Percentiles rank a stretch among this genome's conserved stretches.
These are phyloP conservation scores for Sapajus apella DNA, from an alignment of 2,113 vertebrate species.

Conservation along the genomic window DNA sequence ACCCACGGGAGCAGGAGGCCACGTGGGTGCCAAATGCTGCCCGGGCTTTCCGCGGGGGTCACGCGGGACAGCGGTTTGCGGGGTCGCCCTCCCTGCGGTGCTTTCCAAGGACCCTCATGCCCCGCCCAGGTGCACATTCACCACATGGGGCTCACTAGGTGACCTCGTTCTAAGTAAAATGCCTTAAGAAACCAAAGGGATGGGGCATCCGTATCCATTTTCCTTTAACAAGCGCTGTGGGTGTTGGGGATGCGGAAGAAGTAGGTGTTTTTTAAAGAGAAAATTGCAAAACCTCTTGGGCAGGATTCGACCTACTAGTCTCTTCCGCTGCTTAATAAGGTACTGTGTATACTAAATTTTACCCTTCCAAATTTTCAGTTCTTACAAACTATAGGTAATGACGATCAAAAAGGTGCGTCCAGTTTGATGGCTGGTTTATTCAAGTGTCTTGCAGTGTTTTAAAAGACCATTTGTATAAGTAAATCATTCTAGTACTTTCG, in stretches of 20 bases:
- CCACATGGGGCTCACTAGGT: background rate
- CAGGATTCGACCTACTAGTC: background rate
- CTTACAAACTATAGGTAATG: background rate
- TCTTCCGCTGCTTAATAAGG: background rate
- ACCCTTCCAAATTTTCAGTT: background rate
- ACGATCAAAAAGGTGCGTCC: background rate
- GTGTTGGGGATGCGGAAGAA: too few relatives aligned
- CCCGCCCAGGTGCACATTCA: background rate
- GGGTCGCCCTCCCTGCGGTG: background rate
- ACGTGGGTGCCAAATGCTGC: accelerated
- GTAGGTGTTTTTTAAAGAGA: background rate
- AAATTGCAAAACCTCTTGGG: background rate
- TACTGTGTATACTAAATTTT: background rate
- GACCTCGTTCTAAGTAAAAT: background rate
- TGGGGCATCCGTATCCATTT: too few relatives aligned
- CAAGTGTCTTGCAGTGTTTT: background rate
- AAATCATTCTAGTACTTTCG: background rate
- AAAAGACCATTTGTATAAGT: background rate
- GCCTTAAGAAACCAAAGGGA: background rate
- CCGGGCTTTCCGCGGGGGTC: background rate
- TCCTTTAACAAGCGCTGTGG: too few relatives aligned
- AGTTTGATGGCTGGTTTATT: background rate
- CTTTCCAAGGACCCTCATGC: background rate
- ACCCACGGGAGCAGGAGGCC: too few relatives aligned
- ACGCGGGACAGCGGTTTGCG: background rate